A percentile compares a stretch with the other conserved stretches of the same genome.
Evolutionary conservation across 2,113 vertebrate species (phyloP).

Genomic region (Sander vitreus): DNA sequence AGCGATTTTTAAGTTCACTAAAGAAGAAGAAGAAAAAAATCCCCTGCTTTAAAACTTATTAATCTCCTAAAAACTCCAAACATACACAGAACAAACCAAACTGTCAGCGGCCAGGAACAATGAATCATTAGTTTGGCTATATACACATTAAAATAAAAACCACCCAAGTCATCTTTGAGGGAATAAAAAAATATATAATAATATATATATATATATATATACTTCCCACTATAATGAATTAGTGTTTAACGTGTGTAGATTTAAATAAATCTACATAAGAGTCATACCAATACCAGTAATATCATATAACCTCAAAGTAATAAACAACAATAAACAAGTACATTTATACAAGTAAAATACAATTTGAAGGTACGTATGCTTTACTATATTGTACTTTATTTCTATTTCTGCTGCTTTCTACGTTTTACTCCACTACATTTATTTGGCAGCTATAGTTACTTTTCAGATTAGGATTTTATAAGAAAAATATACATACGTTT

Average conservation of each 20-base stretch:
- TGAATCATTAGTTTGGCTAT: no score
- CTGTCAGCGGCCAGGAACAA: background rate
- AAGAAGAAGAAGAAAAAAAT: background rate
- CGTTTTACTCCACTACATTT: background rate
- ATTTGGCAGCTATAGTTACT: background rate
- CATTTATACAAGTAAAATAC: background rate
- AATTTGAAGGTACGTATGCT: background rate
- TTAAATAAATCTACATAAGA: background rate
- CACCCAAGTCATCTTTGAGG: background rate
- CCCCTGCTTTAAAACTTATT: background rate
- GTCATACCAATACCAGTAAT: background rate
- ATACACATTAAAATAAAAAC: background rate
- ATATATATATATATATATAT: no score
- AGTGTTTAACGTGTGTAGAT: background rate
- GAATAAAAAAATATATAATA: no score
- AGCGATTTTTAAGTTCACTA: constrained; percentile 2
- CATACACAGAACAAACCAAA: background rate
- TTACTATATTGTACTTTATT: no score
- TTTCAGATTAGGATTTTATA: background rate
- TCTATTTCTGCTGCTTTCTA: no score
- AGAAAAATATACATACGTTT: background rate
- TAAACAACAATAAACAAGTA: background rate
- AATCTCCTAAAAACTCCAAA: constrained; percentile 2
- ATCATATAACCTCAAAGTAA: background rate
- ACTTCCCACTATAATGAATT: background rate